A percentile compares a stretch with the other conserved stretches of the same genome.
These are phyloP conservation scores for Sprattus sprattus DNA, from an alignment of 2,113 vertebrate species.

Conservation along the genomic window DNA sequence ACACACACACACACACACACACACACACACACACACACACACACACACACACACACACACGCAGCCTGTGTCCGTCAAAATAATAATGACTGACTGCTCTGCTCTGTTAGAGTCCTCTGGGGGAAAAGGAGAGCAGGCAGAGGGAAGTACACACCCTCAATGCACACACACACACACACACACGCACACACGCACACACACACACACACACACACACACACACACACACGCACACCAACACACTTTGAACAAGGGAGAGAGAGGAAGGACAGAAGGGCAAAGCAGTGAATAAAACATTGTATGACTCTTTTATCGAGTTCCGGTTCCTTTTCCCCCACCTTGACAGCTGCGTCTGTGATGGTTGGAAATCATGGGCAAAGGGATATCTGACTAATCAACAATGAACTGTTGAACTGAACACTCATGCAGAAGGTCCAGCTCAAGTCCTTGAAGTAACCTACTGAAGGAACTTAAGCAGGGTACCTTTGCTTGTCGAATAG, in stretches of 20 bases:
- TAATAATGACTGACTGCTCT: constrained; percentile 5
- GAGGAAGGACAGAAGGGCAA: background rate
- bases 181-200: background rate
- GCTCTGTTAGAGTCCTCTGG: background rate
- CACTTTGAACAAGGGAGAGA: background rate
- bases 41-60: constrained; percentile 7
- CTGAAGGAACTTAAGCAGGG: background rate
- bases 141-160: background rate
- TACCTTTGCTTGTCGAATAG: background rate
- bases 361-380: background rate
- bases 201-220: background rate
- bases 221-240: background rate
- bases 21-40: background rate
- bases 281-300: background rate
- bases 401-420: background rate
- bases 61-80: background rate
- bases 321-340: background rate
- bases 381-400: background rate
- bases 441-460: background rate
- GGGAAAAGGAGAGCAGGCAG: background rate
- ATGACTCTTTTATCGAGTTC: background rate
- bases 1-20: background rate
- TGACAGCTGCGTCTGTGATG: background rate
- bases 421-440: background rate
- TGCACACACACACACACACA: constrained; percentile 9